phyloP scores from a whole-genome alignment of 2,888 invertebrate species.

The Heliconius hortense region DNA sequence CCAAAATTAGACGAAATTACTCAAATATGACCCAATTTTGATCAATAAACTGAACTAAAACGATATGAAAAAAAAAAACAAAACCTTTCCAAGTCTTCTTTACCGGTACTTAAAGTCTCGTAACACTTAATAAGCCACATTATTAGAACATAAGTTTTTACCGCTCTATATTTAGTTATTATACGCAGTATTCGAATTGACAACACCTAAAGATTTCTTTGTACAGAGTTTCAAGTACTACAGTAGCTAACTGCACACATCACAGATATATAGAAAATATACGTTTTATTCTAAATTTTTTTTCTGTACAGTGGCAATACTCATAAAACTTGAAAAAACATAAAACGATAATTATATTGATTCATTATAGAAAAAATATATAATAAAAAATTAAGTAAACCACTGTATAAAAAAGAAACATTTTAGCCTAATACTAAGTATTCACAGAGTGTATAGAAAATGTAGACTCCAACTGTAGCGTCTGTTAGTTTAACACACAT shows the following conservation, averaged over 20 bases:
- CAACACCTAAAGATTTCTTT: constrained; percentile 69
- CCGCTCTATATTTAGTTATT: constrained; percentile 10
- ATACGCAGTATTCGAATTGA: constrained; percentile 57
- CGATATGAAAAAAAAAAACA: neutral
- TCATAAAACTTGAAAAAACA: neutral
- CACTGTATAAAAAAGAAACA: constrained; percentile 65
- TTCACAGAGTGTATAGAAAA: constrained; percentile 46
- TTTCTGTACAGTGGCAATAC: constrained; percentile 11
- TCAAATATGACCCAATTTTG: neutral
- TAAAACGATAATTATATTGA: too few species aligned
- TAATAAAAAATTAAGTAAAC: neutral
- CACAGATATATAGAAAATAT: constrained; percentile 76
- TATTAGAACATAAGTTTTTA: constrained; percentile 27
- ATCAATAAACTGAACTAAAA: neutral
- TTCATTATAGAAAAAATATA: neutral
- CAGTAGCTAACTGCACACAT: constrained; percentile 65
- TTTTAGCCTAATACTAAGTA: constrained; percentile 60
- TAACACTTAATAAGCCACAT: constrained; percentile 46
- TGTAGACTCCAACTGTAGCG: constrained; percentile 27
- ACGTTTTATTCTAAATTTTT: constrained; percentile 56
- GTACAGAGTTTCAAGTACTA: constrained; percentile 66
- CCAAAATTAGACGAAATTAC: neutral
- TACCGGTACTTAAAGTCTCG: constrained; percentile 48
- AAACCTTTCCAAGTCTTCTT: constrained; percentile 47
- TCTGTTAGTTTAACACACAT: neutral